Conservation (phyloP, 1,140 invertebrate species). For the Eumeta japonica region DNA sequence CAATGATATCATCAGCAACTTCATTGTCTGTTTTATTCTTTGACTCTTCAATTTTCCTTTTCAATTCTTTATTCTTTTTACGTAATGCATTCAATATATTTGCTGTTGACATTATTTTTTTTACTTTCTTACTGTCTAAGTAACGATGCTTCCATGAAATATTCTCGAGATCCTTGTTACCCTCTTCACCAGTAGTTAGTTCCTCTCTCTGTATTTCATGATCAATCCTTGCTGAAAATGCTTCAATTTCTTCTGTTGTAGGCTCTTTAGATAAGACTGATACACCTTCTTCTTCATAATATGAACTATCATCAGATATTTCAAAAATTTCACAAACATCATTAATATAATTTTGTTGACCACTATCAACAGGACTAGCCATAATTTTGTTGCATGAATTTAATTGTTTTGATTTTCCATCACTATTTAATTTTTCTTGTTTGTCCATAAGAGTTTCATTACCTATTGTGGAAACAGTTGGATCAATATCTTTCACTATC, state of each 20-base stretch:
- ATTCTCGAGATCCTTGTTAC: slow-evolving; percentile 18
- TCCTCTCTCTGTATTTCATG: slow-evolving; percentile 33
- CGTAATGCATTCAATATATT: slow-evolving; percentile 58
- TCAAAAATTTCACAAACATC: slow-evolving; percentile 40
- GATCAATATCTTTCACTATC: slow-evolving; percentile 3
- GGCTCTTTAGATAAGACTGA: slow-evolving; percentile 44
- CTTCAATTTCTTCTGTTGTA: slow-evolving; percentile 40
- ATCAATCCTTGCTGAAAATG: slow-evolving; percentile 48
- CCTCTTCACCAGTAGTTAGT: slow-evolving; percentile 14
- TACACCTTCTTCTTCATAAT: slow-evolving; percentile 38
- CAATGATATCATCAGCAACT: slow-evolving; percentile 3
- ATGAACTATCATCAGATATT: slow-evolving; percentile 48
- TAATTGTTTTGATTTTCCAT: not conserved
- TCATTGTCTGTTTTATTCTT: slow-evolving; percentile 13
- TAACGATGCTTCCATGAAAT: slow-evolving; percentile 54
- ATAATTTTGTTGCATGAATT: slow-evolving; percentile 5
- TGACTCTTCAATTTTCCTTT: slow-evolving; percentile 43
- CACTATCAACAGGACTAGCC: slow-evolving; percentile 6
- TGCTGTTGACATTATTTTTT: slow-evolving; percentile 56
- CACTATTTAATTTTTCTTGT: slow-evolving; percentile 4
- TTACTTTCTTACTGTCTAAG: slow-evolving; percentile 57
- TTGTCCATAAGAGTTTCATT: slow-evolving; percentile 1
- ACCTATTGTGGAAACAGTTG: no score
- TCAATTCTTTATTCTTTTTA: slow-evolving; percentile 61
- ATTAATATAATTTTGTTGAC: slow-evolving; percentile 17